Percentiles rank a stretch among this genome's conserved stretches.
Evolutionary conservation across 2,888 invertebrate species (phyloP).

Genomic region (Hemaris fuciformis): DNA sequence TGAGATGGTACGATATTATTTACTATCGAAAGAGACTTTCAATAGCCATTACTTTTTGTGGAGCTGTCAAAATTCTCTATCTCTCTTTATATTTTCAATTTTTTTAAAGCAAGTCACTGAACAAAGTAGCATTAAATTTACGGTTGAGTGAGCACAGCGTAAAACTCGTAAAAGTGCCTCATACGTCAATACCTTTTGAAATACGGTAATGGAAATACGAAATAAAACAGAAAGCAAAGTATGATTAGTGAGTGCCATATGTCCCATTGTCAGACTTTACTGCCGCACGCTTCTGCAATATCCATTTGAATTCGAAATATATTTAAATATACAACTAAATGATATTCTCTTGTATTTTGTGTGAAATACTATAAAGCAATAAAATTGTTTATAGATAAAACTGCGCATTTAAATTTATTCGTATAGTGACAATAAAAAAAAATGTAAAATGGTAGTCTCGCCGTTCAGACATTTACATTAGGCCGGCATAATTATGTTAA

Average conservation of each 20-base stretch:
- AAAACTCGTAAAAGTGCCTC: slow-evolving; percentile 79
- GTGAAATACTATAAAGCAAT: neutral
- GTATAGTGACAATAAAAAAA: too few relatives aligned
- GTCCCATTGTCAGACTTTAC: slow-evolving; percentile 75
- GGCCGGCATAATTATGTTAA: too few relatives aligned
- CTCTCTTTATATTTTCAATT: slow-evolving; percentile 5
- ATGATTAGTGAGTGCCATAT: slow-evolving; percentile 78
- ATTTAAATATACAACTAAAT: slow-evolving; percentile 41
- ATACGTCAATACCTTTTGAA: slow-evolving; percentile 81
- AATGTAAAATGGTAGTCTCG: too few relatives aligned
- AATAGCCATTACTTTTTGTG: neutral
- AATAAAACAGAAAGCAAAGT: slow-evolving; percentile 82
- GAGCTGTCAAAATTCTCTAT: neutral
- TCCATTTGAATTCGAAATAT: slow-evolving; percentile 62
- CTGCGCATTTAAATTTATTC: too few relatives aligned
- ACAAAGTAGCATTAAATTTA: slow-evolving; percentile 68
- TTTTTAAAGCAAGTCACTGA: slow-evolving; percentile 34
- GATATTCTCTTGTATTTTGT: slow-evolving; percentile 19
- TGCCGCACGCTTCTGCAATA: slow-evolving; percentile 57
- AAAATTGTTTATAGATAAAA: neutral
- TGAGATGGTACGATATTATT: neutral
- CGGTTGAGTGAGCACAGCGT: slow-evolving; percentile 58
- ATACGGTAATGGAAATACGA: slow-evolving; percentile 81
- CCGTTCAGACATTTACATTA: too few relatives aligned
- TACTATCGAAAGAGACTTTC: neutral